These are phyloP conservation scores for Alloplasta piceator DNA, from an alignment of 2,888 invertebrate species.

Conservation along the genomic window DNA sequence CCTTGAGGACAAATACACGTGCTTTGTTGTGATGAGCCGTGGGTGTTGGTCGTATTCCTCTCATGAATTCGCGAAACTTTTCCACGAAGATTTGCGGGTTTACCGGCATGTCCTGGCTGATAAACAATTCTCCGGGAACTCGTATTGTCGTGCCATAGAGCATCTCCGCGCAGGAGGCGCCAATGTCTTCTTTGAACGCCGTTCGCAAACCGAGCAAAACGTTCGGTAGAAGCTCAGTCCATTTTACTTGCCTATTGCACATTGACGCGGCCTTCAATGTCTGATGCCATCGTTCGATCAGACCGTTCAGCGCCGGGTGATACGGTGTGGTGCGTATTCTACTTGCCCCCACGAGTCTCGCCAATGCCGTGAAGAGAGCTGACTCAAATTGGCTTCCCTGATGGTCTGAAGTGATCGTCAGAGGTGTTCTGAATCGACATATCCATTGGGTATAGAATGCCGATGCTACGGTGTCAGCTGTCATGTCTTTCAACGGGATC, in stretches of 20 bases:
- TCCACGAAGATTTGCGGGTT: not conserved
- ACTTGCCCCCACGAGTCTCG: not conserved
- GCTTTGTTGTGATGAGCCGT: constrained; percentile 2
- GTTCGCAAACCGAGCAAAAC: constrained; percentile 68
- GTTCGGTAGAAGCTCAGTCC: too few species aligned
- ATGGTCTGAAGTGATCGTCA: not conserved
- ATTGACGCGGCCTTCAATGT: not conserved
- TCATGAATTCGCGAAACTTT: constrained; percentile 11
- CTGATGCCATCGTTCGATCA: not conserved
- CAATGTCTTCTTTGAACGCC: constrained; percentile 54
- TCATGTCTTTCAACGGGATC: not conserved
- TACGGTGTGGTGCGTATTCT: not conserved
- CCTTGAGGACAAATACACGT: constrained; percentile 1
- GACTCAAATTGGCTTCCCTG: not conserved
- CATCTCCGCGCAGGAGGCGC: constrained; percentile 61
- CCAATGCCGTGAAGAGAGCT: too few species aligned
- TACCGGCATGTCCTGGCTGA: too few species aligned
- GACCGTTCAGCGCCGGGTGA: not conserved
- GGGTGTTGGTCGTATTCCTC: not conserved
- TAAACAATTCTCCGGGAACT: constrained; percentile 65
- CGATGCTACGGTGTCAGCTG: not conserved
- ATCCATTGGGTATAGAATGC: too few species aligned
- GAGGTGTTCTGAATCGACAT: not conserved
- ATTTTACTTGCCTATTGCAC: not conserved
- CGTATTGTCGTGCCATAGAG: constrained; percentile 64